phyloP scores from a whole-genome alignment of 2,888 invertebrate species.

The Xylota segnis region DNA sequence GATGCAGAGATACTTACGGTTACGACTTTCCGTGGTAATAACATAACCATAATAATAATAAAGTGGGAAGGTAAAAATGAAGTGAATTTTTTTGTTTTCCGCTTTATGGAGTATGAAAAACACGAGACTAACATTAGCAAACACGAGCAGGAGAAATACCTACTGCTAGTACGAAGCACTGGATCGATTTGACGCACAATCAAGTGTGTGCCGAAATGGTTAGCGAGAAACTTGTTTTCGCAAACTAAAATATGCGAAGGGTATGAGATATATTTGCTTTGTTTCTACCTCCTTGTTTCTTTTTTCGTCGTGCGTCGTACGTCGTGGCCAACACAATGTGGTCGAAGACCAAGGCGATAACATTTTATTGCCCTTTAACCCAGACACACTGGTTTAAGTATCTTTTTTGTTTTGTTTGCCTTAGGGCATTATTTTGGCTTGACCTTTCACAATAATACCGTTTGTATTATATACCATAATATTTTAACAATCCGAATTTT shows the following conservation, averaged over 20 bases:
- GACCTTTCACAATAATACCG: conserved; percentile 19
- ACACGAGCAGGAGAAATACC: not conserved
- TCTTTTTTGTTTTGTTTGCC: not conserved
- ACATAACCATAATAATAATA: conserved; percentile 40
- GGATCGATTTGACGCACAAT: not conserved
- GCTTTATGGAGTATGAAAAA: conserved; percentile 23
- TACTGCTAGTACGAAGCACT: not conserved
- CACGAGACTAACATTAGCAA: conserved; percentile 18
- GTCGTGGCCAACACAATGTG: not conserved
- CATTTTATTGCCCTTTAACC: conserved; percentile 38
- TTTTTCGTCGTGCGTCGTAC: not conserved
- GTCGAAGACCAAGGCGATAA: conserved; percentile 33
- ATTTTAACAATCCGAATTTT: conserved; percentile 16
- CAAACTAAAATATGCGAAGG: conserved; percentile 13
- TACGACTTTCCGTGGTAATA: conserved; percentile 39
- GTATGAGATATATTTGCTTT: conserved; percentile 8
- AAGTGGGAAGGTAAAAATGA: conserved; percentile 29
- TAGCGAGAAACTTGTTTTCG: conserved; percentile 16
- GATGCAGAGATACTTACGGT: not conserved
- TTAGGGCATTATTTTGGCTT: conserved; percentile 12
- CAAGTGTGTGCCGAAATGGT: conserved; percentile 11
- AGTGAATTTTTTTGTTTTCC: not conserved
- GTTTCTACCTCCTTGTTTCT: not conserved
- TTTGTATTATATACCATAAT: not conserved
- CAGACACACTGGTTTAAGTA: conserved; percentile 1